A percentile compares a stretch with the other conserved stretches of the same genome.
Conservation (phyloP, 1,140 invertebrate genomes). For the Anoplophora glabripennis region DNA sequence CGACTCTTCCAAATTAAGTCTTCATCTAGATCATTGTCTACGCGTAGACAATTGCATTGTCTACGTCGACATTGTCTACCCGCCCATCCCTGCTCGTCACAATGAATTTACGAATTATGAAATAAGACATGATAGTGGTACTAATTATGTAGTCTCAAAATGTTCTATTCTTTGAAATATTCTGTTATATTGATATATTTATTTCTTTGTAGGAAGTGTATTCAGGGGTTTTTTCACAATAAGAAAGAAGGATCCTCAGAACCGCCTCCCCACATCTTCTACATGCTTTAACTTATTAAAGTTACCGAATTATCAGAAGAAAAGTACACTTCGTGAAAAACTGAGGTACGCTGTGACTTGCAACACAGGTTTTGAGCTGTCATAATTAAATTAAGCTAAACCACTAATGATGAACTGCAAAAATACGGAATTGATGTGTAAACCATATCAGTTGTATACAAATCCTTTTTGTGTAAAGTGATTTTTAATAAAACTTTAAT, state of each 20-base stretch:
- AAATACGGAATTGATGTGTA: neutral
- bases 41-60: no score
- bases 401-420: neutral
- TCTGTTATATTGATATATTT: neutral
- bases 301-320: constrained; percentile 97
- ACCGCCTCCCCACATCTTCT: constrained; percentile 94
- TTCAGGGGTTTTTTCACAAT: constrained; percentile 98
- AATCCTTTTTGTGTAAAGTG: neutral
- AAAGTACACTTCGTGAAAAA: constrained; percentile 92
- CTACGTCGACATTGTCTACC: no score
- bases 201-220: constrained; percentile 72
- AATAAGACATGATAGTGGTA: no score
- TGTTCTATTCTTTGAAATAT: no score
- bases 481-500: constrained; percentile 6
- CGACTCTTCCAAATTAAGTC: no score
- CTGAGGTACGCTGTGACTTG: constrained; percentile 95
- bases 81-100: no score
- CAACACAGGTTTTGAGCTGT: constrained; percentile 98
- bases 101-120: no score
- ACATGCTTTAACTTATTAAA: constrained; percentile 99
- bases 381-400: constrained; percentile 55
- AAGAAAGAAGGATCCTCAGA: constrained; percentile 90
- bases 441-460: constrained; percentile 13
- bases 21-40: no score
- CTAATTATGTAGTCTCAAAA: no score